Evolutionary conservation across 2,113 vertebrate species (phyloP).

Genomic region (Shinisaurus crocodilurus): DNA sequence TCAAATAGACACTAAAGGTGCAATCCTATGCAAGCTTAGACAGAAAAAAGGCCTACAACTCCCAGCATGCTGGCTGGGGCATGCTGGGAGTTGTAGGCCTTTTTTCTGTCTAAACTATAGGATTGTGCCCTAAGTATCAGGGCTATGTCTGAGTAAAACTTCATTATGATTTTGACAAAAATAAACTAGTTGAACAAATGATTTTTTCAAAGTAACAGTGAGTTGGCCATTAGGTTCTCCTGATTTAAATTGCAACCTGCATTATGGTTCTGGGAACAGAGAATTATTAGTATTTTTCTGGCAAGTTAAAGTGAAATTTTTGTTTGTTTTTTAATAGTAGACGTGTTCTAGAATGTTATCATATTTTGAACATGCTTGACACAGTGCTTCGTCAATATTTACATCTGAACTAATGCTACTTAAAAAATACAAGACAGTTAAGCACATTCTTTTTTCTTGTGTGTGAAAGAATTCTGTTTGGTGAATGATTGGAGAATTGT

Average conservation of each 20-base stretch:
- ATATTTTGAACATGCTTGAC: fast-evolving
- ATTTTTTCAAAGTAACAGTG: constrained; percentile 68
- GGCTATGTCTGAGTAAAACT: constrained; percentile 71
- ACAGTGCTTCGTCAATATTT: fast-evolving
- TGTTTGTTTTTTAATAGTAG: fast-evolving
- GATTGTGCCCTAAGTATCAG: too few species aligned
- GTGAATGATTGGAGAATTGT: constrained; percentile 60
- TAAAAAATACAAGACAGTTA: not conserved
- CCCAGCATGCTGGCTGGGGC: too few species aligned
- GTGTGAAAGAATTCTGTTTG: constrained; percentile 38
- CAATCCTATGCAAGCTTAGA: constrained; percentile 14
- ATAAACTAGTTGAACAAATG: constrained; percentile 63
- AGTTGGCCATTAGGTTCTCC: constrained; percentile 68
- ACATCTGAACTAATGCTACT: fast-evolving
- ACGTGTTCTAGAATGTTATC: fast-evolving
- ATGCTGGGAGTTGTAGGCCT: too few species aligned
- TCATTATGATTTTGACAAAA: constrained; percentile 66
- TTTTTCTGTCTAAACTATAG: too few species aligned
- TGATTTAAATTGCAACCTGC: constrained; percentile 67
- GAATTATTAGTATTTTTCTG: constrained; percentile 30
- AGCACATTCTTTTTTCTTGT: not conserved
- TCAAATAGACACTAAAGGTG: constrained; percentile 30
- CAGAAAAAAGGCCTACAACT: constrained; percentile 33
- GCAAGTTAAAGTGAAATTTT: not conserved
- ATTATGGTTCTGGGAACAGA: constrained; percentile 62